Evolutionary conservation across 2,888 invertebrate species (phyloP).

Genomic region (Tiliacea aurago): DNA sequence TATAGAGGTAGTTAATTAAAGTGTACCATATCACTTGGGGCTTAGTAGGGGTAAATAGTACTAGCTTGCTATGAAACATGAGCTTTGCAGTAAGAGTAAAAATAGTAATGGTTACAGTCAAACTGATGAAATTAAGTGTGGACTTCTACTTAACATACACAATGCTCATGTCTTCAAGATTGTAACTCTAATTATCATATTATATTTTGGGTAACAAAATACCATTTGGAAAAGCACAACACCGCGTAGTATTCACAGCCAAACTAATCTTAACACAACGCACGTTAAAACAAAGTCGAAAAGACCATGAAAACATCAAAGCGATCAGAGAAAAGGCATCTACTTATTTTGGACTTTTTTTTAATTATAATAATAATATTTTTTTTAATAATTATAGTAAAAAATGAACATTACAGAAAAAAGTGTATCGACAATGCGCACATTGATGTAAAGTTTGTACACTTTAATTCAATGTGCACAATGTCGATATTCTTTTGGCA

Average conservation of each 20-base stretch:
- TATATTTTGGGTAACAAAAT: constrained; percentile 7
- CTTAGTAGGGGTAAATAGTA: background rate
- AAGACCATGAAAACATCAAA: background rate
- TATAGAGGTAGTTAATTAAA: constrained; percentile 15
- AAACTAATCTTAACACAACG: background rate
- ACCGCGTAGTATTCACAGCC: background rate
- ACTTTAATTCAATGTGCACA: background rate
- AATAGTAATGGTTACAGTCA: background rate
- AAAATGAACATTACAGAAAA: too few relatives aligned
- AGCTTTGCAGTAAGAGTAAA: background rate
- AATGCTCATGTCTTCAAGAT: background rate
- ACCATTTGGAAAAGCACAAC: background rate
- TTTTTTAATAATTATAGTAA: too few relatives aligned
- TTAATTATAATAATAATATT: too few relatives aligned
- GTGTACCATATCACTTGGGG: background rate
- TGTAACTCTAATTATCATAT: background rate
- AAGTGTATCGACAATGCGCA: too few relatives aligned
- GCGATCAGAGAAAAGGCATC: background rate
- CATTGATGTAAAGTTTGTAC: too few relatives aligned
- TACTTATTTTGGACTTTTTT: constrained; percentile 19
- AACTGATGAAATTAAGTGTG: background rate
- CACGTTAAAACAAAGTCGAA: background rate
- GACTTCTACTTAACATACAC: background rate
- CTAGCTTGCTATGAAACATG: background rate
- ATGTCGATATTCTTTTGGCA: constrained; percentile 10